phyloP scores from a whole-genome alignment of 1,140 invertebrate genomes.

The Nebria ingens region DNA sequence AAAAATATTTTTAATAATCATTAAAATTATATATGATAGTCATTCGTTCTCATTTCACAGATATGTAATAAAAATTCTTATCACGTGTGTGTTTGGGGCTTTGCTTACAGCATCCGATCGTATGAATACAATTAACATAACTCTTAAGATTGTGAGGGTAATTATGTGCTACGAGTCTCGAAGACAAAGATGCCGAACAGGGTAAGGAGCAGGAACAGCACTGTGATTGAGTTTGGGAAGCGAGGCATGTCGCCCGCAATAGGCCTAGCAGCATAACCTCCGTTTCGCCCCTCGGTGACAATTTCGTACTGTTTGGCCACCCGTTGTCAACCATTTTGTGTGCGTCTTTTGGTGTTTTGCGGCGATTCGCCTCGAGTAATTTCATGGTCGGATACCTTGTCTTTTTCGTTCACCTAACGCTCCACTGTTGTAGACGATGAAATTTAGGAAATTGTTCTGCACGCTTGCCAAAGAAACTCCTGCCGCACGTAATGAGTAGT shows the following conservation, averaged over 20 bases:
- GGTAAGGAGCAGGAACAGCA: too few species aligned
- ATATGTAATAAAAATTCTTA: too few species aligned
- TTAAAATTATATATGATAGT: too few species aligned
- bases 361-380: constrained; percentile 1
- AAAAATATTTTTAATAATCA: too few species aligned
- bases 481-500: constrained; percentile 1
- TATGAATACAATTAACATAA: constrained; percentile 10
- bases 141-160: constrained; percentile 5
- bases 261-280: neutral
- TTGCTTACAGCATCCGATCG: too few species aligned
- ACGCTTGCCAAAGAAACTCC: too few species aligned
- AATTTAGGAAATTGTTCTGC: constrained; percentile 5
- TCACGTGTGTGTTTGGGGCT: too few species aligned
- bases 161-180: too few species aligned
- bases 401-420: constrained; percentile 3
- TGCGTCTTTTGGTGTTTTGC: neutral
- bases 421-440: too few species aligned
- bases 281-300: neutral
- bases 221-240: constrained; percentile 4
- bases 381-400: constrained; percentile 8
- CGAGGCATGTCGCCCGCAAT: neutral
- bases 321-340: neutral
- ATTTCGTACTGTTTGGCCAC: neutral
- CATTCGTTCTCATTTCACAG: too few species aligned
- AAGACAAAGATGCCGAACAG: too few species aligned